Percentiles rank a stretch among this genome's conserved stretches.
phyloP scores from a whole-genome alignment of 1,140 invertebrate species.

The Amyelois transitella region DNA sequence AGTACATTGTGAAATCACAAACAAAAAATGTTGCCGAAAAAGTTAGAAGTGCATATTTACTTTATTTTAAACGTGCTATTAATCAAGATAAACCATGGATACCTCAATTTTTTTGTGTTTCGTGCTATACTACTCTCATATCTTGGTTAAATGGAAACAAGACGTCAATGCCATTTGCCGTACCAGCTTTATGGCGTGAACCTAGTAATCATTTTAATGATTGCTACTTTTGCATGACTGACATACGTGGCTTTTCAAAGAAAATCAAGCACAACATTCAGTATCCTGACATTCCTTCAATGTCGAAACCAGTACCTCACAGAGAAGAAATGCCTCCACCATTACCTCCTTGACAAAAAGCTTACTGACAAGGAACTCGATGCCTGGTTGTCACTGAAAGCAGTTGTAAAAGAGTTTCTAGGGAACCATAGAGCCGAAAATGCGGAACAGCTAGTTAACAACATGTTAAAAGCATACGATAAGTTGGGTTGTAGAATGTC shows the following conservation, averaged over 20 bases:
- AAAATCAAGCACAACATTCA: neutral
- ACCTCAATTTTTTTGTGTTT: slow-evolving; percentile 4
- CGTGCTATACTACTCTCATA: slow-evolving; percentile 6
- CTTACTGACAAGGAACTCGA: slow-evolving; percentile 3
- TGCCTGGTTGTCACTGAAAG: neutral
- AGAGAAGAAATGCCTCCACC: slow-evolving; percentile 1
- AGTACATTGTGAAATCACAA: too few relatives aligned
- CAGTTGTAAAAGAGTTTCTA: slow-evolving; percentile 1
- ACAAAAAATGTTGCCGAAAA: too few relatives aligned
- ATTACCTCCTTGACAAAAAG: neutral
- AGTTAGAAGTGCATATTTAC: too few relatives aligned
- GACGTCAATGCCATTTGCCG: too few relatives aligned
- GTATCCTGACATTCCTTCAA: slow-evolving; percentile 2
- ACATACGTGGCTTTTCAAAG: slow-evolving; percentile 1
- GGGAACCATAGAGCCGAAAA: slow-evolving; percentile 1
- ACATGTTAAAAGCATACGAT: too few relatives aligned
- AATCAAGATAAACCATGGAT: slow-evolving; percentile 10
- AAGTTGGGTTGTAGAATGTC: too few relatives aligned
- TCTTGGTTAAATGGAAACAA: too few relatives aligned
- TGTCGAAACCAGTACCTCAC: too few relatives aligned
- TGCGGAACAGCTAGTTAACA: too few relatives aligned
- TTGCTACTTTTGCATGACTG: too few relatives aligned
- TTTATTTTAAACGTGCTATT: slow-evolving; percentile 7
- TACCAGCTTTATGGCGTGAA: too few relatives aligned
- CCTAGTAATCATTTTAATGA: too few relatives aligned